Conservation (phyloP, 2,888 invertebrate genomes). For the Agriotes lineatus region DNA sequence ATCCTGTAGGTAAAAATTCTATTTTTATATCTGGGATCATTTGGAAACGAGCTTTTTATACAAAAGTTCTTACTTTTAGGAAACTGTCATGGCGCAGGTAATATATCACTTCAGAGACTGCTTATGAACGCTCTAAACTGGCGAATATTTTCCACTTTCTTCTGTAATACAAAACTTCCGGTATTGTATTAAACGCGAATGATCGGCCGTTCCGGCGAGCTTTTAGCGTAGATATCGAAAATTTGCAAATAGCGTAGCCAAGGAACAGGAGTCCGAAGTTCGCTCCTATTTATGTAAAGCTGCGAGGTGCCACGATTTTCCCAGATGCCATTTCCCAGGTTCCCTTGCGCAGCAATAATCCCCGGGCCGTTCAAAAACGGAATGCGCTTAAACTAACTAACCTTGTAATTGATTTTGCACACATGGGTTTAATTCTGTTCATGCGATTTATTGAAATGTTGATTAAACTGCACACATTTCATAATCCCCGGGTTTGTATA, state of each 20-base stretch:
- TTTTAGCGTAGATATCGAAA: slow-evolving; percentile 22
- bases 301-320: slow-evolving; percentile 30
- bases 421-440: slow-evolving; percentile 23
- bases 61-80: slow-evolving; percentile 33
- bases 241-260: slow-evolving; percentile 9
- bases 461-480: slow-evolving; percentile 23
- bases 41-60: slow-evolving; percentile 36
- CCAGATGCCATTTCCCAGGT: slow-evolving; percentile 26
- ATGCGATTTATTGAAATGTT: slow-evolving; percentile 25
- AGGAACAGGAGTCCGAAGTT: slow-evolving; percentile 23
- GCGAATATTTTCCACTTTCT: slow-evolving; percentile 34
- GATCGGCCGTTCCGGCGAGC: slow-evolving; percentile 9
- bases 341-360: slow-evolving; percentile 25
- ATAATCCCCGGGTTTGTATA: slow-evolving; percentile 1
- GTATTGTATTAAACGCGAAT: slow-evolving; percentile 32
- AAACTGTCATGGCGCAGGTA: slow-evolving; percentile 37
- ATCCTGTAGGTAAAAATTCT: slow-evolving; percentile 37
- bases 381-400: slow-evolving; percentile 30
- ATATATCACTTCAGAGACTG: slow-evolving; percentile 37
- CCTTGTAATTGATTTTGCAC: slow-evolving; percentile 37
- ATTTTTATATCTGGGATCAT: slow-evolving; percentile 40
- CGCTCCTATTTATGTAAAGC: slow-evolving; percentile 26
- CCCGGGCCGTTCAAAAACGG: slow-evolving; percentile 23
- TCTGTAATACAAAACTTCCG: slow-evolving; percentile 31
- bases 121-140: slow-evolving; percentile 11